Evolutionary conservation across 1,140 invertebrate species (phyloP).

Genomic region (Rhizoglyphus robini): DNA sequence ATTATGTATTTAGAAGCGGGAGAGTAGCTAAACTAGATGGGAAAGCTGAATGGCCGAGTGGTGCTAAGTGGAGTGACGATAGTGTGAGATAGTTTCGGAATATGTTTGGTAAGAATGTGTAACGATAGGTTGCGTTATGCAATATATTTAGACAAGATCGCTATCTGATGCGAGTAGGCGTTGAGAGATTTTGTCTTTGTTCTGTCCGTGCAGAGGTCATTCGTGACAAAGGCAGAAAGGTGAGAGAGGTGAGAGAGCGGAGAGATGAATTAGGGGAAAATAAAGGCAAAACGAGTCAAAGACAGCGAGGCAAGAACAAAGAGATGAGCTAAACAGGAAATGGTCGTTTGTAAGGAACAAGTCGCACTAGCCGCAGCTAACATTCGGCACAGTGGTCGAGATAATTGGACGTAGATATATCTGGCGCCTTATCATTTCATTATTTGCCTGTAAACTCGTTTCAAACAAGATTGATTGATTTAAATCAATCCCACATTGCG

Average conservation of each 20-base stretch:
- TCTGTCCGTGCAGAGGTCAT: slow-evolving; percentile 10
- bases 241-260: not conserved
- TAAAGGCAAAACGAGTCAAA: not conserved
- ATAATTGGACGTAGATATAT: slow-evolving; percentile 15
- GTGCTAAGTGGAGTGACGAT: not conserved
- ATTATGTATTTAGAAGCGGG: slow-evolving; percentile 5
- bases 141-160: slow-evolving; percentile 14
- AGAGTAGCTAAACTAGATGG: too few relatives aligned
- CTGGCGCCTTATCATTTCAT: not conserved
- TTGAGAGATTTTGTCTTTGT: slow-evolving; percentile 13
- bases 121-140: not conserved
- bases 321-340: slow-evolving; percentile 15
- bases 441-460: slow-evolving; percentile 11
- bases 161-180: slow-evolving; percentile 13
- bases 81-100: not conserved
- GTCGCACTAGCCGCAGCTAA: not conserved
- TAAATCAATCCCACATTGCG: slow-evolving; percentile 5
- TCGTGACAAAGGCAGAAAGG: not conserved
- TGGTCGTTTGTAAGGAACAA: slow-evolving; percentile 12
- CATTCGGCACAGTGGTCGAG: slow-evolving; percentile 2
- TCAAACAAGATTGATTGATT: slow-evolving; percentile 15
- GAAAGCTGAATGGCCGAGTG: not conserved
- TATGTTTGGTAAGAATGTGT: not conserved
- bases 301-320: slow-evolving; percentile 11
- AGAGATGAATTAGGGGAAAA: not conserved